phyloP scores from a whole-genome alignment of 2,888 invertebrate genomes.

The Drosophila helvetica region DNA sequence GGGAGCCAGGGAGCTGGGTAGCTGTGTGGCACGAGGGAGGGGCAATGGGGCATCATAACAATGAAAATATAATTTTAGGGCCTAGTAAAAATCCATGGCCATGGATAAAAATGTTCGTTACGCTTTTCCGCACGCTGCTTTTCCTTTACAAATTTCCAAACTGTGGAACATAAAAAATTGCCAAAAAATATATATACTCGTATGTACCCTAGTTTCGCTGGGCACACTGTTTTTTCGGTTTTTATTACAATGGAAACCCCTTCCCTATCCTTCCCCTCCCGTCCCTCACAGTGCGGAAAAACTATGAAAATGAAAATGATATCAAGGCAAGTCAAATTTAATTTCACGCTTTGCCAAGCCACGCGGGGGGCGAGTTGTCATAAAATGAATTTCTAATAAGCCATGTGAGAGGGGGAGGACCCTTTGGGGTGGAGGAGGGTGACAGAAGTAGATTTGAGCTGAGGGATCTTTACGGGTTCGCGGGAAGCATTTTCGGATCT shows the following conservation, averaged over 20 bases:
- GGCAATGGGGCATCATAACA: conserved; percentile 45
- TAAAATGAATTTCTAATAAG: conserved; percentile 54
- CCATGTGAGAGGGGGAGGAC: neutral
- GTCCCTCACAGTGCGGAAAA: conserved; percentile 1
- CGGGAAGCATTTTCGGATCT: neutral
- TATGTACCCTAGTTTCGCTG: neutral
- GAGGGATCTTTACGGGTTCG: neutral
- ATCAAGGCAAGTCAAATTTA: conserved; percentile 66
- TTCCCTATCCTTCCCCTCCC: neutral
- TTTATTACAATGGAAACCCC: conserved; percentile 11
- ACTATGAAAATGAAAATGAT: conserved; percentile 55
- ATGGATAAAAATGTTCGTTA: conserved; percentile 63
- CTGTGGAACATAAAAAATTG: conserved; percentile 52
- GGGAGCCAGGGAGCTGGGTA: neutral
- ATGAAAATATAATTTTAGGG: conserved; percentile 74
- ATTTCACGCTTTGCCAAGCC: conserved; percentile 67
- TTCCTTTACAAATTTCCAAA: conserved; percentile 15
- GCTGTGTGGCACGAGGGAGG: too few species aligned
- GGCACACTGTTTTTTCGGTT: neutral
- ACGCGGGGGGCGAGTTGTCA: conserved; percentile 26
- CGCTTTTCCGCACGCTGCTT: conserved; percentile 44
- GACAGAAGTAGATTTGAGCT: neutral
- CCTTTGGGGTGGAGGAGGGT: neutral
- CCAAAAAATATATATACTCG: conserved; percentile 36
- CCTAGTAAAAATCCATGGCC: conserved; percentile 70